These are phyloP conservation scores for Piscicola geometra DNA, from an alignment of 2,888 invertebrate genomes.

Conservation along the genomic window DNA sequence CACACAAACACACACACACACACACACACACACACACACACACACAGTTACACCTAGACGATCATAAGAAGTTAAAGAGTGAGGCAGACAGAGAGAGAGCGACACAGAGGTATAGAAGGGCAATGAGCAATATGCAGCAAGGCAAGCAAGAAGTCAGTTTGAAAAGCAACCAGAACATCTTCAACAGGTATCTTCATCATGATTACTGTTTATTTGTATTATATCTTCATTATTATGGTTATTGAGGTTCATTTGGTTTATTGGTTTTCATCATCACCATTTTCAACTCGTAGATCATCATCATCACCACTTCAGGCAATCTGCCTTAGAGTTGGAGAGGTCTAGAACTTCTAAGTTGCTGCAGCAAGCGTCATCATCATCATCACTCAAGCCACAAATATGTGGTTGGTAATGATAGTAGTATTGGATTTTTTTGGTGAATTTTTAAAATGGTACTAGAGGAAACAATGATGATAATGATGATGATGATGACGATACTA, in stretches of 20 bases:
- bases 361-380: constrained; percentile 2
- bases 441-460: too few relatives aligned
- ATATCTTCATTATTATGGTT: background rate
- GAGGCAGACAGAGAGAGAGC: background rate
- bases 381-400: too few relatives aligned
- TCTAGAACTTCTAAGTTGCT: background rate
- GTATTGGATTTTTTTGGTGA: too few relatives aligned
- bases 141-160: background rate
- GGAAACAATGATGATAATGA: too few relatives aligned
- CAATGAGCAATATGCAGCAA: background rate
- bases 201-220: background rate
- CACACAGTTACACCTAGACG: background rate
- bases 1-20: constrained; percentile 7
- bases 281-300: background rate
- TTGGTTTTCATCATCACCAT: background rate
- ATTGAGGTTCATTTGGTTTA: background rate
- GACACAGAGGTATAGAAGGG: background rate
- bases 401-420: too few relatives aligned
- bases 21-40: background rate
- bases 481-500: background rate
- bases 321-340: background rate
- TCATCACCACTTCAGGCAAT: background rate
- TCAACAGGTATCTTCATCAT: background rate
- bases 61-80: background rate
- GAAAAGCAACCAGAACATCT: background rate